A percentile compares a stretch with the other conserved stretches of the same genome.
Evolutionary conservation across 2,888 invertebrate species (phyloP).

Genomic region (Zhengitettix transpicula): DNA sequence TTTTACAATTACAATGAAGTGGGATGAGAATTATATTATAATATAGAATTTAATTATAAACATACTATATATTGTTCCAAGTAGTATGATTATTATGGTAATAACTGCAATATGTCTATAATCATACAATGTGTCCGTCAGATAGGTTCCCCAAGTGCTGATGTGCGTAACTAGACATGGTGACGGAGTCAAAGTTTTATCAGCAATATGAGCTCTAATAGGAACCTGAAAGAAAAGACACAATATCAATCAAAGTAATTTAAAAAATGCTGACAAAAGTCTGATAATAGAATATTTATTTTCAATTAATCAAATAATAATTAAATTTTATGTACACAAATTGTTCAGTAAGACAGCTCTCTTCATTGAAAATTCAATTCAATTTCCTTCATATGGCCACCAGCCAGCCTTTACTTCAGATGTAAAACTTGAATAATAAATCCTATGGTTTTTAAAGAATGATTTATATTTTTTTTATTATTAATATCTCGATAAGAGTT

Average conservation of each 20-base stretch:
- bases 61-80: neutral
- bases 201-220: conserved; percentile 5
- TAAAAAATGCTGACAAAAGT: neutral
- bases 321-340: neutral
- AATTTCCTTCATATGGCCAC: too few species aligned
- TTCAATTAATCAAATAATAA: neutral
- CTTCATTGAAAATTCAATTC: too few species aligned
- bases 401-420: too few species aligned
- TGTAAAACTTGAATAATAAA: too few species aligned
- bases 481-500: too few species aligned
- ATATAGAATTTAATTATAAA: neutral
- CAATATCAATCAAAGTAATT: neutral
- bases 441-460: too few species aligned
- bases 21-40: neutral
- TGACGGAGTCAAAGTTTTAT: neutral
- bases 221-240: conserved; percentile 6
- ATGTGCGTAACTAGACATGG: conserved; percentile 2
- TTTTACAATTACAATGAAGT: too few species aligned
- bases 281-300: neutral
- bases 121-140: conserved; percentile 3
- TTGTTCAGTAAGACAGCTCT: too few species aligned
- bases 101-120: conserved; percentile 5
- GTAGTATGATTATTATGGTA: neutral
- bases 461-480: too few species aligned
- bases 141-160: neutral